Evolutionary conservation across 1,140 invertebrate genomes (phyloP), one percentile per base, ranked within the genome.

Genomic region (Plectrocnemia conspersa): DNA sequence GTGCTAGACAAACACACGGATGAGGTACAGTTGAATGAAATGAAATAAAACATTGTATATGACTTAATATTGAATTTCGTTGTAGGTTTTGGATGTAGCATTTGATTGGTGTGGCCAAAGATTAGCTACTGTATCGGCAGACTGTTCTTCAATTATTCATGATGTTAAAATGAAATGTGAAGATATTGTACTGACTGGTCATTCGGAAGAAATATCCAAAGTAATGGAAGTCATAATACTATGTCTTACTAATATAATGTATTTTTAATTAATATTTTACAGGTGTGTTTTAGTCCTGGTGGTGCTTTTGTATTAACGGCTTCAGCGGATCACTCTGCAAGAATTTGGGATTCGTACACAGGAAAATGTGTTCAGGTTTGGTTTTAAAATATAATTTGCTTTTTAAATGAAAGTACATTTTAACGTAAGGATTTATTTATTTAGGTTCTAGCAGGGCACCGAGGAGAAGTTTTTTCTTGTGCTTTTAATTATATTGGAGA

Each of bases 251-350:
- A 33, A 41, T 18, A 48, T 48, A 7, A 50, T 35, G 22, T 13
- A 15, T 33, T 40, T 13, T 25, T 29, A 40, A 23, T 22, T 13
- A 42, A 22, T 22, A 22, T 27, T 58, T 52, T 63, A 13, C 63
- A 82, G 85, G 82, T 89, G 5, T 86, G 82, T 67, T 90, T 89
- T 70, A 88, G 86, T 70, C 86, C 87, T 6, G 82, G 80, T 33
- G 85, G 86, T 2, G 79, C 78, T 7, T 75, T 80, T 56, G 64
- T 90, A 13, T 68, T 90, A 58, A 88, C 86, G 0, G 84, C 84
- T 1, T 89, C 86, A 25, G 78, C 82, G 6, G 88, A 91, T 64
- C 78, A 79, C 50, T 86, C 83, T 5, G 83, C 85, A 0, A 72
- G 84, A n/a, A 62, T 89, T 3, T 91, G 88, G 88, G 81, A 87